These are phyloP conservation scores for Aquatica leii DNA, from an alignment of 2,888 invertebrate genomes.

Conservation along the genomic window DNA sequence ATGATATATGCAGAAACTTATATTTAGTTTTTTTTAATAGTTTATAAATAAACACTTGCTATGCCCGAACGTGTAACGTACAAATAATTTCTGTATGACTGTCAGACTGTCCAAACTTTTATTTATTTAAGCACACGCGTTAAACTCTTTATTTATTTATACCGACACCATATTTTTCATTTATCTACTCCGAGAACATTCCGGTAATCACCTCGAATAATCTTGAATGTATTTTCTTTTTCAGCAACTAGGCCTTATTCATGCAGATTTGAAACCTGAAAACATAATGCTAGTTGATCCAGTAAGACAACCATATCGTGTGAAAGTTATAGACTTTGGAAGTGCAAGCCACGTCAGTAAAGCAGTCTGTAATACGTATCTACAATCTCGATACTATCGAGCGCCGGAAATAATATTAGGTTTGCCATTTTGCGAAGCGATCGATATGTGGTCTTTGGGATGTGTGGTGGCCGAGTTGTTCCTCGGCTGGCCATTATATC, in stretches of 20 bases:
- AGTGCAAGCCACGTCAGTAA: conserved; percentile 99
- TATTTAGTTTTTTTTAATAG: no score
- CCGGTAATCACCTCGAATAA: no score
- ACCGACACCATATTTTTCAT: no score
- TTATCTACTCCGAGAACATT: no score
- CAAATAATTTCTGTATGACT: neutral
- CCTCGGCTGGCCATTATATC: conserved; percentile 99
- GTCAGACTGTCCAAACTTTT: no score
- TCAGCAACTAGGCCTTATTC: conserved; percentile 97
- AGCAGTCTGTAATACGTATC: conserved; percentile 98
- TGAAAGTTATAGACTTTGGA: conserved; percentile 99
- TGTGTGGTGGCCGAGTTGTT: conserved; percentile 99
- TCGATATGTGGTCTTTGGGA: conserved; percentile 99
- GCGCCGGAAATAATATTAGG: conserved; percentile 98
- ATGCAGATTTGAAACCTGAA: conserved; percentile 99
- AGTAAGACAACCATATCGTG: conserved; percentile 95
- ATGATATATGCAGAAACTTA: no score
- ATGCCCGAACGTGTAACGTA: neutral
- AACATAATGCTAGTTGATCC: conserved; percentile 99
- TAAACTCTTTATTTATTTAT: no score
- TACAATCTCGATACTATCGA: conserved; percentile 98
- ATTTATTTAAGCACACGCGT: no score
- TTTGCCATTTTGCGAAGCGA: conserved; percentile 98
- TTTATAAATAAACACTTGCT: no score
- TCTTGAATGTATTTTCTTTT: no score